Percentiles rank a stretch among this genome's conserved stretches.
Conservation (phyloP, 2,113 vertebrate genomes). For the Aramus guarauna region DNA sequence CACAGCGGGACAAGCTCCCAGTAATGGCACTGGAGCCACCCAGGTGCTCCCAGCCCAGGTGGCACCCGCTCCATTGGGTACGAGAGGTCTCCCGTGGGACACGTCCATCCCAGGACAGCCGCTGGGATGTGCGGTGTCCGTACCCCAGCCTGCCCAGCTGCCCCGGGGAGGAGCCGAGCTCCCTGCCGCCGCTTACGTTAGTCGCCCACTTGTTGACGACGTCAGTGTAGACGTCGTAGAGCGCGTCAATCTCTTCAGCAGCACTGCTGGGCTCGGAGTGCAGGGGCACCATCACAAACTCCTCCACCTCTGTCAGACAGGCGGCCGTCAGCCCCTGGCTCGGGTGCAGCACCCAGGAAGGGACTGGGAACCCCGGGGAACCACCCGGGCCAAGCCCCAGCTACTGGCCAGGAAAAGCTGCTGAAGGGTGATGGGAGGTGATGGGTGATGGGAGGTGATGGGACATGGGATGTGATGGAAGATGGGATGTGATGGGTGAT, state of each 20-base stretch:
- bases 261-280: background rate
- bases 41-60: background rate
- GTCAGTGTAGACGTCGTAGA: background rate
- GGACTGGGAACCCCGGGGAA: background rate
- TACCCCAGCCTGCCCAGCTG: rapidly evolving
- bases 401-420: background rate
- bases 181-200: rapidly evolving
- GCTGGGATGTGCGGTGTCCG: rapidly evolving
- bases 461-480: background rate
- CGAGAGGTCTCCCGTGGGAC: rapidly evolving
- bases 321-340: rapidly evolving
- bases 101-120: rapidly evolving
- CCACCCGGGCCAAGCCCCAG: background rate
- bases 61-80: rapidly evolving
- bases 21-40: background rate
- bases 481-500: background rate
- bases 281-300: conserved; percentile 38
- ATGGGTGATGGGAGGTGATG: background rate
- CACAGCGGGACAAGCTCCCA: background rate
- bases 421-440: background rate
- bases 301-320: background rate
- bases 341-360: background rate
- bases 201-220: background rate
- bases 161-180: background rate
- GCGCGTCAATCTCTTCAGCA: background rate